These are phyloP conservation scores for Apaloderma vittatum DNA, from an alignment of 2,113 vertebrate genomes.

Conservation along the genomic window DNA sequence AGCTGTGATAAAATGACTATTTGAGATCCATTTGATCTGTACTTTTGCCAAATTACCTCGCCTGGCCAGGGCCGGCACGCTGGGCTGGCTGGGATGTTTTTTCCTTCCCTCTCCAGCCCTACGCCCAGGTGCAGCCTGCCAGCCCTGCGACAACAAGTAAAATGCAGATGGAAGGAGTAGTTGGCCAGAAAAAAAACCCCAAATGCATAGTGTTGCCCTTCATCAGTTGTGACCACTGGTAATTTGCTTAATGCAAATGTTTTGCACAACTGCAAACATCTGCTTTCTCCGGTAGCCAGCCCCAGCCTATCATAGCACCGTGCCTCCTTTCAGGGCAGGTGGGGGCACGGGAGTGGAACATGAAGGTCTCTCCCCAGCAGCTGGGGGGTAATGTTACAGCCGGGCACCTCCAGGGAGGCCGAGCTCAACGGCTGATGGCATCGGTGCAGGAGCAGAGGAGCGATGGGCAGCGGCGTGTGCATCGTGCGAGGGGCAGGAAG, in stretches of 20 bases:
- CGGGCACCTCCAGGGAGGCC: accelerated
- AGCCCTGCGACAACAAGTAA: not conserved
- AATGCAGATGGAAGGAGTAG: not conserved
- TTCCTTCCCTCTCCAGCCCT: not conserved
- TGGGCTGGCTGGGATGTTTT: too few relatives aligned
- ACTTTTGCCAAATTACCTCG: not conserved
- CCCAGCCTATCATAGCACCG: accelerated
- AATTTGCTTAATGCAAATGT: not conserved
- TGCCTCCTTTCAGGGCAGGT: not conserved
- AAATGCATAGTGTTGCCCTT: not conserved
- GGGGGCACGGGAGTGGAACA: not conserved
- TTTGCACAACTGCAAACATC: not conserved
- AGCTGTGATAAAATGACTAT: not conserved
- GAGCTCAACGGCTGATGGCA: accelerated
- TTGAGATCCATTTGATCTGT: not conserved
- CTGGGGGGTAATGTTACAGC: not conserved
- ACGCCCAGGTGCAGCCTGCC: not conserved
- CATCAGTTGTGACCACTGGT: not conserved
- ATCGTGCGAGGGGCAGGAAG: accelerated
- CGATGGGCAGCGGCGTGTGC: accelerated
- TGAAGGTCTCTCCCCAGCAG: not conserved
- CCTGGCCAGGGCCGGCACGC: not conserved
- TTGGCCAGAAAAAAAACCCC: not conserved
- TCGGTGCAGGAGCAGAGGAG: accelerated
- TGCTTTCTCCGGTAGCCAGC: not conserved